A percentile compares a stretch with the other conserved stretches of the same genome.
These are phyloP conservation scores for Cyclura pinguis DNA, from an alignment of 2,797 vertebrate species.

Conservation along the genomic window DNA sequence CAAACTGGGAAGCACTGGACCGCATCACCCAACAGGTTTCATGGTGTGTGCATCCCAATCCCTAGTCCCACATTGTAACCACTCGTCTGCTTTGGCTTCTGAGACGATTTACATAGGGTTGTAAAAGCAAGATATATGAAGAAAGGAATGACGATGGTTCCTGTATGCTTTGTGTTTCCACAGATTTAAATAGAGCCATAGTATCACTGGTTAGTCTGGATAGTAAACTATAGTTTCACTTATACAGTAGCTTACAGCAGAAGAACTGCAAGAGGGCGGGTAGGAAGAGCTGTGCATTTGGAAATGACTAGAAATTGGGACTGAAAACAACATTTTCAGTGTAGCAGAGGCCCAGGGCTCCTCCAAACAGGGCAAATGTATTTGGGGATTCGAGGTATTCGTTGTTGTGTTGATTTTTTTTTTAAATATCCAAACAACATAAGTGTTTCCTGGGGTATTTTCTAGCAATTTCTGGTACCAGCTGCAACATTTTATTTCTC, in stretches of 20 bases:
- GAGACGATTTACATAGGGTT: too few relatives aligned
- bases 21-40: not conserved
- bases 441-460: too few relatives aligned
- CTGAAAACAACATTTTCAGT: not conserved
- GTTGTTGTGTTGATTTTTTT: too few relatives aligned
- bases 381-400: too few relatives aligned
- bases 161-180: not conserved
- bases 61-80: not conserved
- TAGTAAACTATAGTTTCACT: not conserved
- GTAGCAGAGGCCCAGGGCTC: not conserved
- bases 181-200: not conserved
- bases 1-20: not conserved
- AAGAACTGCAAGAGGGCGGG: not conserved
- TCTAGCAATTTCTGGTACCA: too few relatives aligned
- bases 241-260: not conserved
- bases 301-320: not conserved
- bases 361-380: too few relatives aligned
- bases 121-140: not conserved
- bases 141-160: not conserved
- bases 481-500: too few relatives aligned
- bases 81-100: not conserved
- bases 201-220: not conserved
- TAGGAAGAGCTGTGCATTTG: not conserved
- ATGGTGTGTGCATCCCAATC: not conserved
- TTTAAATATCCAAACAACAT: too few relatives aligned